Evolutionary conservation across 92 coral and sea anemone genomes (phyloP), one percentile per base, ranked within the genome.

Genomic region (Actinostola sp.): DNA sequence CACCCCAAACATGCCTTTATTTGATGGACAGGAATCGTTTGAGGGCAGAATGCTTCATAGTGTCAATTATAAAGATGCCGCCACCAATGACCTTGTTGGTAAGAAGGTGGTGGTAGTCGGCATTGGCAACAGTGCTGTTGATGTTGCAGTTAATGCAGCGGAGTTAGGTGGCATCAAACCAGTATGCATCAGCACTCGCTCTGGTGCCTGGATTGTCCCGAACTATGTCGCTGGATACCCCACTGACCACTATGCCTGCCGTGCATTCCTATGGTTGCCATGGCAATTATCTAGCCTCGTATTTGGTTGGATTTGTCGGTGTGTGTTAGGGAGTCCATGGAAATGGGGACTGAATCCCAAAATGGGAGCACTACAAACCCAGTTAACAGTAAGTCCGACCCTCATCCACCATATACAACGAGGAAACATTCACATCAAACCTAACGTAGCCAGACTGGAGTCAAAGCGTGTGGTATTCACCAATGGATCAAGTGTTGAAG

Each of bases 81-180:
- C 63, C 25, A 85, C 84, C 33, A 89, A 85, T 77, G 66, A 58
- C 12, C 66, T 85, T 28, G 77, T 85, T 3, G 87, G 83, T 45
- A 89, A 89, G 49, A 85, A 65, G 36, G 83, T 89, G 8, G 90
- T 85, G 24, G 94, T 89, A 0, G 82, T 89, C 15, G 94, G 94
- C 24, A 89, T 89, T 4, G 94, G 94, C 28, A 89, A 89, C 68
- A 89, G 94, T 63, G 94, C 94, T 66, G 94, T 89, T 17, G 94
- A 89, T 77, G 91, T 81, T 12, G 94, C 87, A 15, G 94, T 89
- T 6, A 85, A 89, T 63, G 67, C 74, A 0, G 78, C 77, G 16
- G 90, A 86, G 58, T 55, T 76, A 53, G 88, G 94, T 0, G 71
- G 85, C 0, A 65, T 66, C 70, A 85, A 80, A 25, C 91, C 94